Conservation (phyloP, 2,113 vertebrate genomes). For the Platanista minor region DNA sequence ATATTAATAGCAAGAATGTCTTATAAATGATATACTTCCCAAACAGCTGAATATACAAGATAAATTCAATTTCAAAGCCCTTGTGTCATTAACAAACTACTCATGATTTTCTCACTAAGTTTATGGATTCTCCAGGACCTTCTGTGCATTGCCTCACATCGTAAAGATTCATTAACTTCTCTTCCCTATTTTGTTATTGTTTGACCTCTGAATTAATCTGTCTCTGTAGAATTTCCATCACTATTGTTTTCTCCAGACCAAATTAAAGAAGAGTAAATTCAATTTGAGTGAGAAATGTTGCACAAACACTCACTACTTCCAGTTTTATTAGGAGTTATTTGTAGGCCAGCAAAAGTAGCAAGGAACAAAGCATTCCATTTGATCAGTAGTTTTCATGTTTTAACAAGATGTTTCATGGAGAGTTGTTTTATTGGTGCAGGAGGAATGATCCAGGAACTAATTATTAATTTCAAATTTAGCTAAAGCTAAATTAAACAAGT, state of each 20-base stretch:
- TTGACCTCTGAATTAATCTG: conserved; percentile 82
- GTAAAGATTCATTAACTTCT: conserved; percentile 80
- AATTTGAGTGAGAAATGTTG: conserved; percentile 67
- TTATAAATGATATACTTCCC: conserved; percentile 79
- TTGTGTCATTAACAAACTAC: conserved; percentile 78
- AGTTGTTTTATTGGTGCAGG: conserved; percentile 31
- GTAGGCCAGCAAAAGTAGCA: conserved; percentile 64
- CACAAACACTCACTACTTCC: conserved; percentile 43
- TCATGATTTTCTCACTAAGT: conserved; percentile 72
- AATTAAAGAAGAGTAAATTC: conserved; percentile 78
- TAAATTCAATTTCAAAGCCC: conserved; percentile 77
- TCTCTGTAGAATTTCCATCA: conserved; percentile 80
- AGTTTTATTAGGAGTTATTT: conserved; percentile 56
- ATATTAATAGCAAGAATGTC: conserved; percentile 75
- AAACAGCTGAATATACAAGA: conserved; percentile 78
- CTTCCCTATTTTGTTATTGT: conserved; percentile 81
- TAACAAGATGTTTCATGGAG: conserved; percentile 47
- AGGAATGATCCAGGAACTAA: conserved; percentile 67
- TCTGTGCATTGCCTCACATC: conserved; percentile 68
- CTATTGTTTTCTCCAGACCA: conserved; percentile 75
- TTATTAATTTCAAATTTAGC: conserved; percentile 76
- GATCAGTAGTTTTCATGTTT: conserved; percentile 50
- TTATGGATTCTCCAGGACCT: conserved; percentile 75
- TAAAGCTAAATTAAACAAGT: conserved; percentile 54
- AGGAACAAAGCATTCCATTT: conserved; percentile 20